Percentiles rank a stretch among this genome's conserved stretches.
These are phyloP conservation scores for Odontothrips loti DNA, from an alignment of 2,888 invertebrate genomes.

Conservation along the genomic window DNA sequence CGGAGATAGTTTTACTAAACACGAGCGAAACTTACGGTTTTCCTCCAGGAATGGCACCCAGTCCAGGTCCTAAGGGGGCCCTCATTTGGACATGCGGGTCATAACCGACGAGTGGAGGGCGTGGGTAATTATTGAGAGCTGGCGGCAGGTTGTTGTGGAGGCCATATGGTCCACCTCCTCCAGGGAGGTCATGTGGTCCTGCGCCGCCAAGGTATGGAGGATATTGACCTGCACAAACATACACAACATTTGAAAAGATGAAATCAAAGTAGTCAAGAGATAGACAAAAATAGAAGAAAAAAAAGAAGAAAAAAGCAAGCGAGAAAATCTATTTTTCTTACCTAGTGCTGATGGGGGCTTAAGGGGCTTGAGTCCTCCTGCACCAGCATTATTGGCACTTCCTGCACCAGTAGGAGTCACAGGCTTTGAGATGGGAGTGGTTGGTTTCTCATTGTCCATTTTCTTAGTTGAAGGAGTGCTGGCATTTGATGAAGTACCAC, in stretches of 20 bases:
- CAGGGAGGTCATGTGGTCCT: constrained; percentile 58
- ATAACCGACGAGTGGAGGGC: constrained; percentile 60
- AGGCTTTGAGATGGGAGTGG: constrained; percentile 86
- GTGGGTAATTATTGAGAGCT: constrained; percentile 60
- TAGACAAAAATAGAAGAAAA: constrained; percentile 22
- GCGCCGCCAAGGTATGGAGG: constrained; percentile 58
- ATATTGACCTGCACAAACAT: constrained; percentile 50
- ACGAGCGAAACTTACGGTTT: constrained; percentile 69
- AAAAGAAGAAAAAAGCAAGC: neutral
- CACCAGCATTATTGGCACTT: constrained; percentile 52
- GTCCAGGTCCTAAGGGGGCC: constrained; percentile 56
- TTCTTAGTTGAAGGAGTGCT: constrained; percentile 85
- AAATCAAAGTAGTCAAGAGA: neutral
- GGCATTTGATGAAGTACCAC: constrained; percentile 86
- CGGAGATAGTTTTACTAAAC: neutral
- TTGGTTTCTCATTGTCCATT: constrained; percentile 77
- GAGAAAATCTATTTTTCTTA: constrained; percentile 35
- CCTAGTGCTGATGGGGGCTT: constrained; percentile 50
- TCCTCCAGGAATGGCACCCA: constrained; percentile 62
- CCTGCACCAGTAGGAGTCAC: constrained; percentile 73
- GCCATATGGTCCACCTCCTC: constrained; percentile 53
- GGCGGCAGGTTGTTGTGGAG: constrained; percentile 63
- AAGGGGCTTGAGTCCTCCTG: constrained; percentile 55
- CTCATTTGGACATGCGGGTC: constrained; percentile 65
- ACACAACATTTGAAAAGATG: neutral